Conservation (phyloP, 53 echinoderm and acorn worm genomes). For the Hippasteria phrygiana region DNA sequence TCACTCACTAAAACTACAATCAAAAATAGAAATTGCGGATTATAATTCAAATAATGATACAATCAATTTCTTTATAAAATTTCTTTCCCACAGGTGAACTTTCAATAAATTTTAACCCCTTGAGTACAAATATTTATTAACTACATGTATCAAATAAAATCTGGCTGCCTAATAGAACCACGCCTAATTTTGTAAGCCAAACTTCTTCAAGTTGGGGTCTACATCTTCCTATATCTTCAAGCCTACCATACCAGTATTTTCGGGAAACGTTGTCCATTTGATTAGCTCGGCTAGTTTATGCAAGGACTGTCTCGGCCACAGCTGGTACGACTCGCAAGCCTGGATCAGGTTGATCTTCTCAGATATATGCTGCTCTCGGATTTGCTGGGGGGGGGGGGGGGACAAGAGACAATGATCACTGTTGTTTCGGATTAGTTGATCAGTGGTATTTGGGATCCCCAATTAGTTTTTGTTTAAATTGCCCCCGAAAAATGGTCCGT, state of each 20-base stretch:
- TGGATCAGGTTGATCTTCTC: constrained; percentile 94
- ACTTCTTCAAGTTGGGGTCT: neutral
- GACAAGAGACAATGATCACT: neutral
- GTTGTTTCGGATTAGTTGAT: no score
- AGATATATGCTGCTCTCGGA: constrained; percentile 83
- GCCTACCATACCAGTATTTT: constrained; percentile 90
- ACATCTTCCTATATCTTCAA: neutral
- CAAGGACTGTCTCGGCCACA: constrained; percentile 97
- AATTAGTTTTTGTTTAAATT: no score
- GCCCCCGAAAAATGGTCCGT: no score
- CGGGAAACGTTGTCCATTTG: constrained; percentile 91
- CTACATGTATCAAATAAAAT: no score
- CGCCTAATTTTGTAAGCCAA: no score
- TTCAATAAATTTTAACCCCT: no score
- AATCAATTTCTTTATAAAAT: no score
- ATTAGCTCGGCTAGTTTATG: constrained; percentile 90
- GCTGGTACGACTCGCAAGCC: constrained; percentile 85
- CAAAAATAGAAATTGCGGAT: constrained; percentile 14
- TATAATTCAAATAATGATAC: no score
- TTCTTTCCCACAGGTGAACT: no score
- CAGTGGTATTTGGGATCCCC: no score
- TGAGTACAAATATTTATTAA: no score
- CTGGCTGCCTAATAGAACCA: no score
- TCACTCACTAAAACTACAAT: constrained; percentile 91
- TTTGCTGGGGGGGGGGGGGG: constrained; percentile 69